Conservation (phyloP, 1,140 invertebrate species). For the Ptiloglossa arizonensis region DNA sequence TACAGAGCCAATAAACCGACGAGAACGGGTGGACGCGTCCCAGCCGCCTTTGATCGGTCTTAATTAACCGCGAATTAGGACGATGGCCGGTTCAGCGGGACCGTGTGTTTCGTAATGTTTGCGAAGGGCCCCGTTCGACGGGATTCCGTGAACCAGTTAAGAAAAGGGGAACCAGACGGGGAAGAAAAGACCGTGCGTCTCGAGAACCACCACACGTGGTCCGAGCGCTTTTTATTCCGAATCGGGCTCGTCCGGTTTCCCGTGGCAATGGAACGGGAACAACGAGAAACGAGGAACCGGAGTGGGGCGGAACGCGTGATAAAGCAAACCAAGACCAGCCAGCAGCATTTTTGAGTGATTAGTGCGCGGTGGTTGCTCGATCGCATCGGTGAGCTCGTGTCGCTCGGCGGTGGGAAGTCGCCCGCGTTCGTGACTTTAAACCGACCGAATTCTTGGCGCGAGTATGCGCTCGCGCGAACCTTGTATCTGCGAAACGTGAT, state of each 20-base stretch:
- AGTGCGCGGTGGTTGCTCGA: constrained; percentile 44
- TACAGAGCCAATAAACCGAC: too few relatives aligned
- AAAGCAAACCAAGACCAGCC: constrained; percentile 23
- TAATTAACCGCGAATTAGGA: constrained; percentile 42
- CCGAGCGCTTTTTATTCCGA: too few relatives aligned
- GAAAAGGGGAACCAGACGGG: neutral
- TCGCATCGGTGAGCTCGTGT: constrained; percentile 31
- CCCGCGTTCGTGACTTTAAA: constrained; percentile 32
- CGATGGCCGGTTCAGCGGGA: neutral
- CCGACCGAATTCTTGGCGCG: neutral
- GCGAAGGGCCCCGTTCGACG: neutral
- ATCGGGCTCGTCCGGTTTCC: constrained; percentile 15
- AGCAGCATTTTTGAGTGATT: constrained; percentile 58
- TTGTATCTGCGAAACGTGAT: too few relatives aligned
- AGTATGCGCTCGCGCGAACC: too few relatives aligned
- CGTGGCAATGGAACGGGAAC: constrained; percentile 4
- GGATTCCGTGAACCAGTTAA: constrained; percentile 30
- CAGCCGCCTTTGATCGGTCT: constrained; percentile 39
- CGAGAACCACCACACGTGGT: constrained; percentile 5
- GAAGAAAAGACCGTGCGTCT: constrained; percentile 54
- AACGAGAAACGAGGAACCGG: neutral
- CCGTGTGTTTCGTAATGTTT: neutral
- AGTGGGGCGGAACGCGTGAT: constrained; percentile 48
- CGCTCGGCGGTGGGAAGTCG: neutral
- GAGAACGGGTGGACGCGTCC: neutral